Conservation (phyloP, 2,888 invertebrate species). For the Escarpia spicata region DNA sequence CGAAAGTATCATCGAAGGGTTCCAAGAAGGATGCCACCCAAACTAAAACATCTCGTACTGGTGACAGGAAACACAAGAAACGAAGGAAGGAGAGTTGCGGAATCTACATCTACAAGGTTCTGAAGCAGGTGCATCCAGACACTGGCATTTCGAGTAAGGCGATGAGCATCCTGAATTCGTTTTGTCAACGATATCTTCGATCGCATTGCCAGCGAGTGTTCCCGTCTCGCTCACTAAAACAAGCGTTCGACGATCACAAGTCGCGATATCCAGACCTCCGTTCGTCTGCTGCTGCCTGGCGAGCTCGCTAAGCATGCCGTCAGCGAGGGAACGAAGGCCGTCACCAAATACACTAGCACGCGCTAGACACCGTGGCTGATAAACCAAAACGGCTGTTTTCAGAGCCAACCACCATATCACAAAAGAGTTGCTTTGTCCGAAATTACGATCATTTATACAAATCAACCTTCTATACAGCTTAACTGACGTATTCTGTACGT, state of each 20-base stretch:
- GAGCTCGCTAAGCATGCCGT: conserved; percentile 79
- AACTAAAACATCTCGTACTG: conserved; percentile 45
- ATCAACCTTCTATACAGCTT: no score
- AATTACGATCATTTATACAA: no score
- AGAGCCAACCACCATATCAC: neutral
- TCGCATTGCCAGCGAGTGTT: conserved; percentile 52
- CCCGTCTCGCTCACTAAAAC: conserved; percentile 54
- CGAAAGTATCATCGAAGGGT: conserved; percentile 43
- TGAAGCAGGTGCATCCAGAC: conserved; percentile 60
- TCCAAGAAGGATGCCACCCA: conserved; percentile 51
- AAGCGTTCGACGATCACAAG: conserved; percentile 66
- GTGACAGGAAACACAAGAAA: conserved; percentile 52
- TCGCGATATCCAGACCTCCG: conserved; percentile 77
- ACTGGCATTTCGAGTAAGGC: conserved; percentile 55
- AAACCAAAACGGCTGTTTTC: neutral
- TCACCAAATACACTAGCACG: conserved; percentile 54
- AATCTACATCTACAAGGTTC: conserved; percentile 55
- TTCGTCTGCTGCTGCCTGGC: conserved; percentile 76
- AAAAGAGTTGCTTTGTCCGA: neutral
- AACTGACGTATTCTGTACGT: no score
- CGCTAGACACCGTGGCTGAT: neutral
- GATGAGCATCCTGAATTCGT: conserved; percentile 46
- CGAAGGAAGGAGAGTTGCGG: conserved; percentile 51
- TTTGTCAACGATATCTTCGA: conserved; percentile 62
- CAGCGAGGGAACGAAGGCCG: conserved; percentile 51